These are phyloP conservation scores for Noctua pronuba DNA, from an alignment of 2,888 invertebrate species.

Conservation along the genomic window DNA sequence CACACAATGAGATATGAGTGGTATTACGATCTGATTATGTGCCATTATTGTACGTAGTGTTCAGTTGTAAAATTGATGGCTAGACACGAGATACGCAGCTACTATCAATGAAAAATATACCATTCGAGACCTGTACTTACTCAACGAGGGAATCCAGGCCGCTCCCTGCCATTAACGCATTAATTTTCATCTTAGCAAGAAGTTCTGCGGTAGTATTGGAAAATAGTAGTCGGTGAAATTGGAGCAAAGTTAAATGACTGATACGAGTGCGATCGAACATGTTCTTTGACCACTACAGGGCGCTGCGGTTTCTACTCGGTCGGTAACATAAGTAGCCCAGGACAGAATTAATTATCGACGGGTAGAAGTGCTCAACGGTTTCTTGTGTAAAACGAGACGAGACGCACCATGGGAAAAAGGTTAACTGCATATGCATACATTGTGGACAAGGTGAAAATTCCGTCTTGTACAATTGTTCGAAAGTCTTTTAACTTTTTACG, in stretches of 20 bases:
- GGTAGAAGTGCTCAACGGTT: constrained; percentile 84
- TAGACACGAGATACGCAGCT: constrained; percentile 50
- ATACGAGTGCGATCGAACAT: constrained; percentile 77
- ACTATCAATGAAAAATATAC: constrained; percentile 65
- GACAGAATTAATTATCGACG: constrained; percentile 87
- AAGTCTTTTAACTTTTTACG: constrained; percentile 50
- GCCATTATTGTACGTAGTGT: constrained; percentile 58
- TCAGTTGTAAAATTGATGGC: constrained; percentile 63
- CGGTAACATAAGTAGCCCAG: constrained; percentile 85
- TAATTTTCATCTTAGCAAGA: constrained; percentile 74
- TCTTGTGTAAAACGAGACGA: constrained; percentile 87
- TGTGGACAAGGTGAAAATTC: constrained; percentile 69
- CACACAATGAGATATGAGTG: constrained; percentile 55
- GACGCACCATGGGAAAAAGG: constrained; percentile 83
- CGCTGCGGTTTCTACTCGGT: constrained; percentile 83
- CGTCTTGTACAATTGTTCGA: constrained; percentile 48
- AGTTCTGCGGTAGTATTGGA: constrained; percentile 67
- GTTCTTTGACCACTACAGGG: constrained; percentile 81
- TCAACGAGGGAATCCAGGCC: constrained; percentile 62
- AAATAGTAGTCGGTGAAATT: constrained; percentile 78
- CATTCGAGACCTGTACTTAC: constrained; percentile 58
- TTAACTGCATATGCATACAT: constrained; percentile 77
- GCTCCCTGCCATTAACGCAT: constrained; percentile 67
- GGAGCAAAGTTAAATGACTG: constrained; percentile 82
- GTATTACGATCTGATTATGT: constrained; percentile 64